A percentile compares a stretch with the other conserved stretches of the same genome.
Conservation (phyloP, 2,797 vertebrate genomes). For the Ctenopoma multispine region DNA sequence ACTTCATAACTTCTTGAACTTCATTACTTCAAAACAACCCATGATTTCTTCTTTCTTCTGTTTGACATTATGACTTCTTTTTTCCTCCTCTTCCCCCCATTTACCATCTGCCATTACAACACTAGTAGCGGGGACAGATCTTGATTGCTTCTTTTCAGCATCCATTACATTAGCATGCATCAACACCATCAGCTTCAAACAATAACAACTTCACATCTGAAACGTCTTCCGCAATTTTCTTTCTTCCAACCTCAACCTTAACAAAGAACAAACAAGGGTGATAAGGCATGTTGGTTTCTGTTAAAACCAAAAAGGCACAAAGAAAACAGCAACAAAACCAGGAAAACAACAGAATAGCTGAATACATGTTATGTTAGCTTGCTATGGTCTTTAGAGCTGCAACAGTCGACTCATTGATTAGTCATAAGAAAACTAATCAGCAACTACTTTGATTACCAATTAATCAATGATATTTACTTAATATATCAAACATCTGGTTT, state of each 20-base stretch:
- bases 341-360: slow-evolving; percentile 38
- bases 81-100: slow-evolving; percentile 82
- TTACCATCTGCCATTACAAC: slow-evolving; percentile 83
- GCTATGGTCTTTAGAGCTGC: background rate
- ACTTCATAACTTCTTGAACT: slow-evolving; percentile 90
- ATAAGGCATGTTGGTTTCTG: slow-evolving; percentile 80
- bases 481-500: background rate
- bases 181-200: slow-evolving; percentile 99
- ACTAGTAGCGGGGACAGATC: slow-evolving; percentile 81
- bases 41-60: slow-evolving; percentile 99
- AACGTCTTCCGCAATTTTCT: slow-evolving; percentile 98
- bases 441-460: background rate
- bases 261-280: slow-evolving; percentile 87
- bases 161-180: slow-evolving; percentile 96
- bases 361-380: slow-evolving; percentile 38
- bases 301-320: slow-evolving; percentile 60
- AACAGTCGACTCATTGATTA: slow-evolving; percentile 4
- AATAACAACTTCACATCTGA: slow-evolving; percentile 98
- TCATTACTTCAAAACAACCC: slow-evolving; percentile 88
- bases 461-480: background rate
- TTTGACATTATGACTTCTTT: slow-evolving; percentile 92
- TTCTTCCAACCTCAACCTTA: slow-evolving; percentile 99
- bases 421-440: background rate
- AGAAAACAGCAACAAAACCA: slow-evolving; percentile 57
- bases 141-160: slow-evolving; percentile 88